Evolutionary conservation across 2,113 vertebrate species (phyloP).

Genomic region (Xiphophorus hellerii): DNA sequence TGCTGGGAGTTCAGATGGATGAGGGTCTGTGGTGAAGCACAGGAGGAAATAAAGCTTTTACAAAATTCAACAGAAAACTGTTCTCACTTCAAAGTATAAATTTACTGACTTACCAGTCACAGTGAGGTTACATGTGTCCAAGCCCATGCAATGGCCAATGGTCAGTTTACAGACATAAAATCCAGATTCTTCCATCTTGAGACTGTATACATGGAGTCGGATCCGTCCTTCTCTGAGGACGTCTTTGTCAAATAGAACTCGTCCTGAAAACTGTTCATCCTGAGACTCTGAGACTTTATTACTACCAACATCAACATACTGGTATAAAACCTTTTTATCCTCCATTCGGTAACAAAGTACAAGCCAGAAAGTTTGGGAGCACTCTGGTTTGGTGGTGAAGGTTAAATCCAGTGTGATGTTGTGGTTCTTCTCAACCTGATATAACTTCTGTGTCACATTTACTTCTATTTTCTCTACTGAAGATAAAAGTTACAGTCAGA

Average conservation of each 20-base stretch:
- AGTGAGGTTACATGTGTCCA: neutral
- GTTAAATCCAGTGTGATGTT: slow-evolving; percentile 5
- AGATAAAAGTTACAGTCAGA: slow-evolving; percentile 4
- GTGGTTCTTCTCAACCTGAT: neutral
- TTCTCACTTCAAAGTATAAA: neutral
- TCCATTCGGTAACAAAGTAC: neutral
- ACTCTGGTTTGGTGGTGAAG: neutral
- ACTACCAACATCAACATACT: neutral
- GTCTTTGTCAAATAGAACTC: slow-evolving; percentile 23
- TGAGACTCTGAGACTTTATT: neutral
- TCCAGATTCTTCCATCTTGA: slow-evolving; percentile 5
- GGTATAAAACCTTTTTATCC: neutral
- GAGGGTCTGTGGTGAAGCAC: neutral
- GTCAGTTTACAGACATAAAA: neutral
- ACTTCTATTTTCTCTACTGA: neutral
- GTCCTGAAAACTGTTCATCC: slow-evolving; percentile 19
- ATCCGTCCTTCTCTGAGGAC: slow-evolving; percentile 9
- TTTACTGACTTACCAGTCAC: neutral
- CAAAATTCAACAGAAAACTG: neutral
- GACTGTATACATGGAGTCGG: neutral
- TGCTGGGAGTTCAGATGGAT: neutral
- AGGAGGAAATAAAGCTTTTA: neutral
- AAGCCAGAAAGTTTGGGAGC: neutral
- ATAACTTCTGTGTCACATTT: neutral
- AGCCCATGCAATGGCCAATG: neutral